A percentile compares a stretch with the other conserved stretches of the same genome.
Conservation (phyloP, 2,113 vertebrate genomes). For the Triplophysa tibetana region DNA sequence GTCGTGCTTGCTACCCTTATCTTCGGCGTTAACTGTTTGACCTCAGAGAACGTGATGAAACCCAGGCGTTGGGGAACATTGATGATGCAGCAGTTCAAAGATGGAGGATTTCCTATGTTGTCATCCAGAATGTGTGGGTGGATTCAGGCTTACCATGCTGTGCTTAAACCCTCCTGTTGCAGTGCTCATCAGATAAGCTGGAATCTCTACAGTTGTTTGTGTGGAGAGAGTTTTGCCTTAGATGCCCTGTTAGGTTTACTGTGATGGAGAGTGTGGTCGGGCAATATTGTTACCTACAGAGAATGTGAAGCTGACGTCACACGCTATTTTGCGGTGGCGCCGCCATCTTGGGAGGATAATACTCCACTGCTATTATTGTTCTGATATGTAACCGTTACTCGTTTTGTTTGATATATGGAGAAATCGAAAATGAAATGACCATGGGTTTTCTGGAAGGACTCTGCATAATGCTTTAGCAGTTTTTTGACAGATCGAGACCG, state of each 20-base stretch:
- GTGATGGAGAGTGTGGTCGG: background rate
- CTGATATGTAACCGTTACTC: no score
- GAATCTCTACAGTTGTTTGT: background rate
- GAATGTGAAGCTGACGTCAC: no score
- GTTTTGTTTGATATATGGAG: no score
- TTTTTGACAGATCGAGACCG: no score
- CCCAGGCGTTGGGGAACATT: background rate
- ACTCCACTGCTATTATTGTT: no score
- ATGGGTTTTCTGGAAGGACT: no score
- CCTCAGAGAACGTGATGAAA: constrained; percentile 2
- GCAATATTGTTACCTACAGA: background rate
- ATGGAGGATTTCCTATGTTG: constrained; percentile 46
- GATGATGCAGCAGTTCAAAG: constrained; percentile 36
- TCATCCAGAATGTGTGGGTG: constrained; percentile 33
- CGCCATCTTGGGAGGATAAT: no score
- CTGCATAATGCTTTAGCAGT: no score
- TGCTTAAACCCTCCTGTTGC: background rate
- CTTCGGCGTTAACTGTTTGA: background rate
- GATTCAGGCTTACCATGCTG: constrained; percentile 31
- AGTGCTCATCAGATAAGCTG: constrained; percentile 1
- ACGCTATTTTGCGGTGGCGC: no score
- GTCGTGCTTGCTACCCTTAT: background rate
- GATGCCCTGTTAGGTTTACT: background rate
- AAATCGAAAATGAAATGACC: no score
- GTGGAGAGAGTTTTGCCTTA: background rate